phyloP scores from a whole-genome alignment of 2,888 invertebrate species.

The Tetragnatha montana region DNA sequence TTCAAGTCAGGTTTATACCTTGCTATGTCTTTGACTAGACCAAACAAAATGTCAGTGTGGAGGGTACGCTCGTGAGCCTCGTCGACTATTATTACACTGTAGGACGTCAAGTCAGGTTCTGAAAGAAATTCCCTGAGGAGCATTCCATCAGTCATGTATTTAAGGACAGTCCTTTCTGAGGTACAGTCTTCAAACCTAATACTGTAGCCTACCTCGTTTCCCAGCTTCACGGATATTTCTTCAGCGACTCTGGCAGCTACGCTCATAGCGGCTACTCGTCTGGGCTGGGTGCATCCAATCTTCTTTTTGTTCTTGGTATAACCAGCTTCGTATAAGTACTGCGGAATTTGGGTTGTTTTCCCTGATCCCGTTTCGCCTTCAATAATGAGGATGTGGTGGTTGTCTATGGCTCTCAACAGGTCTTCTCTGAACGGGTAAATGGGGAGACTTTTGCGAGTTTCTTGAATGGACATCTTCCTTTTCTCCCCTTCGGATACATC shows the following conservation, averaged over 20 bases:
- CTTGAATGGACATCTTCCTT: conserved; percentile 88
- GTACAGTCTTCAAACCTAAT: conserved; percentile 99
- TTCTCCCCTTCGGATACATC: conserved; percentile 83
- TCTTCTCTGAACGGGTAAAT: conserved; percentile 94
- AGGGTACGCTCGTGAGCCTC: conserved; percentile 99
- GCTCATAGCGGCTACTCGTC: conserved; percentile 99
- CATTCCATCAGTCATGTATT: conserved; percentile 99
- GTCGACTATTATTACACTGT: conserved; percentile 98
- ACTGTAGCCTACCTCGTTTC: conserved; percentile 82
- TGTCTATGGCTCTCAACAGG: conserved; percentile 91
- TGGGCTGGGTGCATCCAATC: conserved; percentile 97
- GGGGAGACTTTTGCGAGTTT: conserved; percentile 93
- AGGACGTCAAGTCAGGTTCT: conserved; percentile 95
- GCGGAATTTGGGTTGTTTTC: conserved; percentile 80
- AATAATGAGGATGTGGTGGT: conserved; percentile 87
- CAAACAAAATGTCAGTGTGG: conserved; percentile 98
- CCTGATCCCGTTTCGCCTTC: conserved; percentile 87
- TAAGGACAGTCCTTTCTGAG: conserved; percentile 95
- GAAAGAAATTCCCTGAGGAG: conserved; percentile 96
- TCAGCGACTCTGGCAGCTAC: conserved; percentile 98
- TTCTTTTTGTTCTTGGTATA: conserved; percentile 82
- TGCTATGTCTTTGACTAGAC: conserved; percentile 93
- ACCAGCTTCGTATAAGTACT: conserved; percentile 79
- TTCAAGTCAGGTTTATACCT: conserved; percentile 95
- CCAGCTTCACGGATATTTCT: conserved; percentile 97